Evolutionary conservation across 2,888 invertebrate genomes (phyloP).

Genomic region (Balanococcus diminutus): DNA sequence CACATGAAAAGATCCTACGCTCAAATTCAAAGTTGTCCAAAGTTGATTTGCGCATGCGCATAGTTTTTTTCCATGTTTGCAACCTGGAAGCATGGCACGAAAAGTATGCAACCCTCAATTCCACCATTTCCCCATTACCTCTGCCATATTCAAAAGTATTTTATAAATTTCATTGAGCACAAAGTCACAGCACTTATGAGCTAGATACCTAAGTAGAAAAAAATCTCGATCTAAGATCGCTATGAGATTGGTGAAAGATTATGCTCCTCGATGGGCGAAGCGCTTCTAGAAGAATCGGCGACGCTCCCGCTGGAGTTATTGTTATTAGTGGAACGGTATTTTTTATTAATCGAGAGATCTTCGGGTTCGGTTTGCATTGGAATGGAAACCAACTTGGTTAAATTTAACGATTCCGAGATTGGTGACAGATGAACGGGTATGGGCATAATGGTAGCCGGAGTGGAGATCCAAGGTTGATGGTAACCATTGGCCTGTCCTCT

Average conservation of each 20-base stretch:
- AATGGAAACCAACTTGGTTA: slow-evolving; percentile 60
- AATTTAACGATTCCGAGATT: slow-evolving; percentile 26
- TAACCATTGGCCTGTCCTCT: not conserved
- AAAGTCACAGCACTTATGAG: slow-evolving; percentile 20
- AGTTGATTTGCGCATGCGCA: too few species aligned
- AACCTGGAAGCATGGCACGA: too few species aligned
- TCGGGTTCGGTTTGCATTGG: slow-evolving; percentile 92
- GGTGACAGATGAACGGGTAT: slow-evolving; percentile 37
- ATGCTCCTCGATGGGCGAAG: slow-evolving; percentile 44
- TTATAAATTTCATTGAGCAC: not conserved
- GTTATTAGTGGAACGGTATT: slow-evolving; percentile 59
- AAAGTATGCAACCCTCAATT: too few species aligned
- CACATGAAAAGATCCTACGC: too few species aligned
- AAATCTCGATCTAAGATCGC: not conserved
- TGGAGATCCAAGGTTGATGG: slow-evolving; percentile 58
- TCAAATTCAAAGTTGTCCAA: too few species aligned
- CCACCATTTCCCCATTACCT: too few species aligned
- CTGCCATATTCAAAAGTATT: not conserved
- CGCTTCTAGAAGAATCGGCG: slow-evolving; percentile 25
- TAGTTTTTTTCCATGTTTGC: too few species aligned
- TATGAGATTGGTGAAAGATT: slow-evolving; percentile 18
- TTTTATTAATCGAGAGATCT: slow-evolving; percentile 77
- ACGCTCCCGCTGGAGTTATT: slow-evolving; percentile 56
- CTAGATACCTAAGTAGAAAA: not conserved
- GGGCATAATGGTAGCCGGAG: slow-evolving; percentile 55